Evolutionary conservation across 2,113 vertebrate species (phyloP), one percentile per base, ranked within the genome.

Genomic region (Promerops cafer): DNA sequence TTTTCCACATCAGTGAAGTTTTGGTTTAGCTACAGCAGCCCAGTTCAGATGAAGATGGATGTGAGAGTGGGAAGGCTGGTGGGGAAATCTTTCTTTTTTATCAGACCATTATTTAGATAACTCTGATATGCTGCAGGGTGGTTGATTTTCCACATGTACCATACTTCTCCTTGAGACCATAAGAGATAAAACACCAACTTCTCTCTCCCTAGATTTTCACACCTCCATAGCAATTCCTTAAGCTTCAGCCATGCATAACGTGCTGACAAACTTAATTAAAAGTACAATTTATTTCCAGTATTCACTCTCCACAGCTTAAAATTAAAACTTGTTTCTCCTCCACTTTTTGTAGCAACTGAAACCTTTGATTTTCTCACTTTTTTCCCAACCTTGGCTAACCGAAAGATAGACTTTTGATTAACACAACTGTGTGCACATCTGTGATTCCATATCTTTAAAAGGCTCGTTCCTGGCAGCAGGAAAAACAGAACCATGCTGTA

Each of bases 221-320:
- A 47, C 54, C 82, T 90, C 50, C 50, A 14, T 35, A 53, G 63
- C 40, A 83, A 86, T 92, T 95, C 90, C 71, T 91, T 81, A 80
- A 88, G 56, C 26, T 74, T 77, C 79, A 84, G 49, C 85, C 69
- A 59, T 54, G 61, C 82, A 23, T n/a, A 81, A 37, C 63, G 4
- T 39, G 33, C 71, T 60, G 79, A 89, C 87, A 96, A 90, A 90
- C 68, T 90, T 74, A 89, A 97, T 91, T 93, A 93, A 80, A 94
- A 75, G 30, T 83, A 81, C 64, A 92, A 90, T 90, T 93, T 13
- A 26, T 90, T 92, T 80, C 70, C 64, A 66, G 35, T 3, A 35
- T 64, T 40, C n/a, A 27, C 10, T 40, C n/a, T 44, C 16, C 11
- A 45, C 56, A 61, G 37, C 56, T 92, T 80, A 69, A 90, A 93